Conservation (phyloP, 2,888 invertebrate genomes). For the Drosophila barbarae region DNA sequence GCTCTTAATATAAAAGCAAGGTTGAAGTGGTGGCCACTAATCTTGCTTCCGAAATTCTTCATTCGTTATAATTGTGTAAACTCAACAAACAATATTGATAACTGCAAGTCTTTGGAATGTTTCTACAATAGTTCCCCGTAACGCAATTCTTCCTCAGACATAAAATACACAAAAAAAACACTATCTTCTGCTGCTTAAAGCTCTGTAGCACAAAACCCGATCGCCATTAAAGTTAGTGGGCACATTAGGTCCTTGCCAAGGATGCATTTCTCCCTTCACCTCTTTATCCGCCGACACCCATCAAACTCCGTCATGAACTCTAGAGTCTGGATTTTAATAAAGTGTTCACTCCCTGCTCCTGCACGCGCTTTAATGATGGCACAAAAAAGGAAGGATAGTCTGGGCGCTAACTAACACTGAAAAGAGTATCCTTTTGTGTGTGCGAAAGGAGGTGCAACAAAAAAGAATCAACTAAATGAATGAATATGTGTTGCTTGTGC, state of each 20-base stretch:
- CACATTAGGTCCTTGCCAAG: constrained; percentile 16
- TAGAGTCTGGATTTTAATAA: constrained; percentile 47
- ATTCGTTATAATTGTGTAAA: neutral
- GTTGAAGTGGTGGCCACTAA: neutral
- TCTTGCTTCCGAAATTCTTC: neutral
- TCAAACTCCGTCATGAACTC: constrained; percentile 43
- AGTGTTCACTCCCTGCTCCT: constrained; percentile 18
- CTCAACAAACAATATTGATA: neutral
- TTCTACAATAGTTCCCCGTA: neutral
- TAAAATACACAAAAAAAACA: neutral
- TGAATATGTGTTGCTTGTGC: constrained; percentile 44
- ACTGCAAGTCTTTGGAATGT: neutral
- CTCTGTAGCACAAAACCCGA: neutral
- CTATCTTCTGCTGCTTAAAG: neutral
- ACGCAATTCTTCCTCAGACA: neutral
- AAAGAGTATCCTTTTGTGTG: constrained; percentile 42
- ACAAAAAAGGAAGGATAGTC: constrained; percentile 19
- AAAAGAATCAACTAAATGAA: constrained; percentile 36
- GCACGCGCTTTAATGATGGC: constrained; percentile 43
- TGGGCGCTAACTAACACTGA: constrained; percentile 47
- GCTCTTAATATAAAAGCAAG: neutral
- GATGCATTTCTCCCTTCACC: constrained; percentile 6
- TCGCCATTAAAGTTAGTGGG: constrained; percentile 16
- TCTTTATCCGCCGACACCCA: constrained; percentile 16
- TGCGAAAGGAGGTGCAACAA: constrained; percentile 30